These are phyloP conservation scores for Malacoraja senta DNA, from an alignment of 2,797 vertebrate genomes.

Conservation along the genomic window DNA sequence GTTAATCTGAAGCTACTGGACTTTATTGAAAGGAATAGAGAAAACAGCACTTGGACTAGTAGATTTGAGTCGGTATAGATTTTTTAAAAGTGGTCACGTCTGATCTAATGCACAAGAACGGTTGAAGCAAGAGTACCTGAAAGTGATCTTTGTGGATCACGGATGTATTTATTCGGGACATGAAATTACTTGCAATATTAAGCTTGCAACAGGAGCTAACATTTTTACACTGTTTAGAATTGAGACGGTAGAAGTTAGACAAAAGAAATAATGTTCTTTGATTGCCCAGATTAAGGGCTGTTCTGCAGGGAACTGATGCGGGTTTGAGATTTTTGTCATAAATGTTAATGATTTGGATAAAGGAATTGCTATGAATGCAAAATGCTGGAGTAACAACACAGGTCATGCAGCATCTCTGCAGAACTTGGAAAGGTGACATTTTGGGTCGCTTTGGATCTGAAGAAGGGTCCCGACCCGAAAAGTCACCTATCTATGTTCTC, in stretches of 20 bases:
- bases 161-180: background rate
- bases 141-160: background rate
- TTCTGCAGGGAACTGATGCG: background rate
- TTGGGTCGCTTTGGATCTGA: too few relatives aligned
- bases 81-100: background rate
- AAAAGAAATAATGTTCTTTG: background rate
- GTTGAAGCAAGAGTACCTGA: background rate
- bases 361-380: too few relatives aligned
- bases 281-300: background rate
- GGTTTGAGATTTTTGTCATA: background rate
- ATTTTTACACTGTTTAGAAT: background rate
- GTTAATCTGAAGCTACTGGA: background rate
- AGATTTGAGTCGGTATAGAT: background rate
- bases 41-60: background rate
- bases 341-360: too few relatives aligned
- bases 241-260: background rate
- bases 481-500: too few relatives aligned
- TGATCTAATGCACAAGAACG: background rate
- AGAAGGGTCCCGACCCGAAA: too few relatives aligned
- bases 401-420: too few relatives aligned
- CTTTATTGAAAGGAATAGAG: background rate
- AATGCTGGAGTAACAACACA: too few relatives aligned
- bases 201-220: background rate
- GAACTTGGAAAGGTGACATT: too few relatives aligned
- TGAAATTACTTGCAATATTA: background rate